Percentiles rank a stretch among this genome's conserved stretches.
Conservation (phyloP, 2,888 invertebrate species). For the Allacma fusca region DNA sequence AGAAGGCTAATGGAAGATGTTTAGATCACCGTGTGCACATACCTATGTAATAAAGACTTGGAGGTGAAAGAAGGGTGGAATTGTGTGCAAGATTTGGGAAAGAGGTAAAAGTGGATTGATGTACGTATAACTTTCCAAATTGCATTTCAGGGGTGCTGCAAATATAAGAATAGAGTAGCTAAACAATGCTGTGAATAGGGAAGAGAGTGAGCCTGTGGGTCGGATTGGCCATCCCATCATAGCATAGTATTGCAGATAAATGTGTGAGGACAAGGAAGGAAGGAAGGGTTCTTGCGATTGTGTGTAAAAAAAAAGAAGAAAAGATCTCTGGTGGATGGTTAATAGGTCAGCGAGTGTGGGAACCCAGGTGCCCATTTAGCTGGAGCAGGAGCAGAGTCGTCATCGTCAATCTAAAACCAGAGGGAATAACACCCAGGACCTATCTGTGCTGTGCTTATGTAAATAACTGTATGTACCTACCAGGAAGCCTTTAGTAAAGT, state of each 20-base stretch:
- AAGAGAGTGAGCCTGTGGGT: conserved; percentile 3
- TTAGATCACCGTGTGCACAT: not conserved
- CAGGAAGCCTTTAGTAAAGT: not conserved
- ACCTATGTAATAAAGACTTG: not conserved
- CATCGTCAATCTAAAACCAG: not conserved
- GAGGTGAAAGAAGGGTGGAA: conserved; percentile 31
- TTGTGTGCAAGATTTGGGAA: conserved; percentile 21
- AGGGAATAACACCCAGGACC: conserved; percentile 9
- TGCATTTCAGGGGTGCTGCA: conserved; percentile 29
- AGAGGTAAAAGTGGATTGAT: conserved; percentile 34
- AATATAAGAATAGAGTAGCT: conserved; percentile 26
- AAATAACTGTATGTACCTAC: not conserved
- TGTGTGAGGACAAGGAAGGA: conserved; percentile 21
- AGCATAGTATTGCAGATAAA: not conserved
- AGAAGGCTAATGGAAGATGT: not conserved
- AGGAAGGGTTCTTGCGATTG: conserved; percentile 26
- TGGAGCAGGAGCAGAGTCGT: not conserved
- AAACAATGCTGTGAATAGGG: not conserved
- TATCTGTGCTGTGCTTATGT: not conserved
- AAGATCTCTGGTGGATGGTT: conserved; percentile 39
- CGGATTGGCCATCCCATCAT: conserved; percentile 1
- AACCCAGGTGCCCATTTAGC: conserved; percentile 55
- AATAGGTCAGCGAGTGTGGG: conserved; percentile 56
- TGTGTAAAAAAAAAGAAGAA: conserved; percentile 10
- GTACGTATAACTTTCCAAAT: conserved; percentile 33